A percentile compares a stretch with the other conserved stretches of the same genome.
Conservation (phyloP, 2,113 vertebrate genomes). For the Bubalus kerabau region DNA sequence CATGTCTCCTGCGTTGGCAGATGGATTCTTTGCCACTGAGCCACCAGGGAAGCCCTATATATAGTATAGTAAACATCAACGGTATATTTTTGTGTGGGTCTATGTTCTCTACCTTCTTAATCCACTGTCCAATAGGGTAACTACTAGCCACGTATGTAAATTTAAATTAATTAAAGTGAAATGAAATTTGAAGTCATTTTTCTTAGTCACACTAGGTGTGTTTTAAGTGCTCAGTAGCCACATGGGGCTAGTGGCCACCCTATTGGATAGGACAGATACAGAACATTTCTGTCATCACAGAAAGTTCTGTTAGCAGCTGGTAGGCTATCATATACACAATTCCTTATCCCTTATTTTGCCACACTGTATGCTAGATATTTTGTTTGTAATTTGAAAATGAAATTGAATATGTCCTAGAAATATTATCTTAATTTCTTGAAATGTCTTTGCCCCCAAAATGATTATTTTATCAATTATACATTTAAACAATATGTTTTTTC, state of each 20-base stretch:
- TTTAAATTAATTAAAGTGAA: conserved; percentile 25
- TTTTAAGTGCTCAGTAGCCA: not conserved
- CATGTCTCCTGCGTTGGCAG: not conserved
- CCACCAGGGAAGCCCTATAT: not conserved
- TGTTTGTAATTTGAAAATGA: conserved; percentile 25
- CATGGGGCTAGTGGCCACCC: not conserved
- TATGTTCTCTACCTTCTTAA: not conserved
- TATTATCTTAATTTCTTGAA: conserved; percentile 35
- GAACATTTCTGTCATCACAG: not conserved
- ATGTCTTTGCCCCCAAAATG: not conserved
- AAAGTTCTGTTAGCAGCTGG: not conserved
- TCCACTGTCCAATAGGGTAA: not conserved
- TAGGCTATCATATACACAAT: not conserved
- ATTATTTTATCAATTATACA: conserved; percentile 3
- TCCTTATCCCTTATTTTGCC: not conserved
- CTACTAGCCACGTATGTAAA: not conserved
- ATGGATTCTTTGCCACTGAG: not conserved
- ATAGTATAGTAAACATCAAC: not conserved
- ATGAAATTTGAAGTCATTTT: not conserved
- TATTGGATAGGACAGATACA: not conserved
- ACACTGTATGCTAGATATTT: not conserved
- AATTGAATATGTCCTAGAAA: conserved; percentile 29
- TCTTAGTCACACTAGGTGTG: not conserved
- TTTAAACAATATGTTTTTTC: not conserved
- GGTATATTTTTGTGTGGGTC: not conserved